Evolutionary conservation across 2,113 vertebrate species (phyloP).

Genomic region (Brienomyrus longianalis): DNA sequence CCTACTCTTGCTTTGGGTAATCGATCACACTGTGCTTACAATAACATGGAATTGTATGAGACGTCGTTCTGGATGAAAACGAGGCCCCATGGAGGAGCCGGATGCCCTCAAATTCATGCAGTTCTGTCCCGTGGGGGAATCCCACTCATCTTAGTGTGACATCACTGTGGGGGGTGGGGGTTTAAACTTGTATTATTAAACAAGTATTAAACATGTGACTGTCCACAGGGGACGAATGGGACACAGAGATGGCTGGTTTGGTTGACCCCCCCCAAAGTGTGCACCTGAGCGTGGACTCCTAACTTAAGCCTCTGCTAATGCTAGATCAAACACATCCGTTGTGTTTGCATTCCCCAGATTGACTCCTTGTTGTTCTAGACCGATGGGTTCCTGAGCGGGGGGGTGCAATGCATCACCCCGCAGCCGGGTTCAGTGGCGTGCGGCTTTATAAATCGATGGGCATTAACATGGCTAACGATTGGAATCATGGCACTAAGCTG

Average conservation of each 20-base stretch:
- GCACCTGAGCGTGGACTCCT: not conserved
- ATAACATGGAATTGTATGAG: not conserved
- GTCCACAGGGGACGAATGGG: not conserved
- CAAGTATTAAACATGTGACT: not conserved
- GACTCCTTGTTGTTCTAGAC: slow-evolving; percentile 29
- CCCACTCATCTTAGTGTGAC: not conserved
- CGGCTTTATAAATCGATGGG: slow-evolving; percentile 37
- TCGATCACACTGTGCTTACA: not conserved
- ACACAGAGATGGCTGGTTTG: not conserved
- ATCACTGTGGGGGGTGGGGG: not conserved
- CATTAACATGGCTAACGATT: slow-evolving; percentile 34
- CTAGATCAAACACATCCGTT: slow-evolving; percentile 8
- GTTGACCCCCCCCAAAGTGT: not conserved
- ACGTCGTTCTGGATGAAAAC: not conserved
- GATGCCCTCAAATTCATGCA: not conserved
- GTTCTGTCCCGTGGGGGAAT: not conserved
- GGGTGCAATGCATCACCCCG: slow-evolving; percentile 15
- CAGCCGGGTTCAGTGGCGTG: not conserved
- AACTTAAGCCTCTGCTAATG: not conserved
- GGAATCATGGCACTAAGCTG: not conserved
- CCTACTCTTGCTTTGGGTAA: not conserved
- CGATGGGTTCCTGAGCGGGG: slow-evolving; percentile 17
- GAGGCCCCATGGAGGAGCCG: no score
- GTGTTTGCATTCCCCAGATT: slow-evolving; percentile 16
- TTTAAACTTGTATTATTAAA: not conserved